Percentiles rank a stretch among this genome's conserved stretches.
These are phyloP conservation scores for Sarcophilus harrisii DNA, from an alignment of 2,797 vertebrate species.

Conservation along the genomic window DNA sequence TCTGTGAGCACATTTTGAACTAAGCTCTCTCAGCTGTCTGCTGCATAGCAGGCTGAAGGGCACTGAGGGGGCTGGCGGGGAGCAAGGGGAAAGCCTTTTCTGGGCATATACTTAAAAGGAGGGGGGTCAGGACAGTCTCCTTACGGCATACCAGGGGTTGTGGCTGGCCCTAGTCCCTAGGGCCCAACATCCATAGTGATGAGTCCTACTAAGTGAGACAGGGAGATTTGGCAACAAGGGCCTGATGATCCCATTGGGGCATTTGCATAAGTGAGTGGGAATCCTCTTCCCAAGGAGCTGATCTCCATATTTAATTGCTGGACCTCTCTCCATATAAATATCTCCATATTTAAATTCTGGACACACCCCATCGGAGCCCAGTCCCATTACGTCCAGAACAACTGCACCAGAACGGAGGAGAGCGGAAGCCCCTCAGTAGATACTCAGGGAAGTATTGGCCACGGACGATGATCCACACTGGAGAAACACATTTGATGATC, in stretches of 20 bases:
- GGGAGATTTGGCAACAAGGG: neutral
- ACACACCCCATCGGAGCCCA: too few species aligned
- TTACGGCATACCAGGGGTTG: neutral
- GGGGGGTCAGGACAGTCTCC: too few species aligned
- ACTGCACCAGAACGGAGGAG: neutral
- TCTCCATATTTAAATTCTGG: too few species aligned
- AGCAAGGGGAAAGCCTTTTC: neutral
- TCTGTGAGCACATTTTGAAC: constrained; percentile 15
- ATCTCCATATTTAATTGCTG: neutral
- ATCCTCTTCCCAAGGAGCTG: neutral
- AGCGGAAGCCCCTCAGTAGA: neutral
- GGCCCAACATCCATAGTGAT: neutral
- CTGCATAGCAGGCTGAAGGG: constrained; percentile 56
- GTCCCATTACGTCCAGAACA: neutral
- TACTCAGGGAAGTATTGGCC: neutral
- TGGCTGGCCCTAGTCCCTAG: neutral
- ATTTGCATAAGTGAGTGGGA: neutral
- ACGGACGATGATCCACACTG: neutral
- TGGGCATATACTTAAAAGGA: neutral
- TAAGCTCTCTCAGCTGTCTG: constrained; percentile 47
- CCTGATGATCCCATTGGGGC: neutral
- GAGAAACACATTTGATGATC: neutral
- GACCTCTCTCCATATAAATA: too few species aligned
- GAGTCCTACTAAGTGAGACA: neutral
- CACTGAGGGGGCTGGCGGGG: neutral